These are phyloP conservation scores for Rhinogobius similis DNA, from an alignment of 2,113 vertebrate genomes.

Conservation along the genomic window DNA sequence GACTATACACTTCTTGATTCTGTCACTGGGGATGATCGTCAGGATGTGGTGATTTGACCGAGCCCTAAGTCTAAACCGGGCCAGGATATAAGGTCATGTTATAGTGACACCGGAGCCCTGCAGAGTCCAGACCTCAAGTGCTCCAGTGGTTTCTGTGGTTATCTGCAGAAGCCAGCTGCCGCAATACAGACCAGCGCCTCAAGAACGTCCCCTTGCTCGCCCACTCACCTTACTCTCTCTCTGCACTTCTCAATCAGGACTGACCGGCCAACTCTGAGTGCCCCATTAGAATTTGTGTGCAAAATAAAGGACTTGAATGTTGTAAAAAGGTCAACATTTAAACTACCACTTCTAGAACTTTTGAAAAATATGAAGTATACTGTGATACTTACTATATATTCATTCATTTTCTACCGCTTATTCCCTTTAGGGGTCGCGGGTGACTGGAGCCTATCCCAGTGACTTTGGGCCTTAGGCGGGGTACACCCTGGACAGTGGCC, in stretches of 20 bases:
- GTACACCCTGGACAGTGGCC: too few relatives aligned
- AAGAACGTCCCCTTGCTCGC: constrained; percentile 60
- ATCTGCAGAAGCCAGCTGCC: constrained; percentile 74
- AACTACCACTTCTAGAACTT: not conserved
- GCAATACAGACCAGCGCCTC: constrained; percentile 63
- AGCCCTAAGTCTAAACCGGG: constrained; percentile 63
- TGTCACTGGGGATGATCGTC: constrained; percentile 74
- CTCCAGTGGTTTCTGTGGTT: constrained; percentile 76
- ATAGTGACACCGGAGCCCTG: constrained; percentile 74
- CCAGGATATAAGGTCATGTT: constrained; percentile 77
- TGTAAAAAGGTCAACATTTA: not conserved
- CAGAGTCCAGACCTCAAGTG: constrained; percentile 74
- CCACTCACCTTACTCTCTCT: constrained; percentile 39
- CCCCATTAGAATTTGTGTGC: not conserved
- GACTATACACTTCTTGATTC: constrained; percentile 67
- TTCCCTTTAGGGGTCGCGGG: too few relatives aligned
- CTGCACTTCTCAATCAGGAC: constrained; percentile 30
- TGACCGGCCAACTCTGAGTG: constrained; percentile 30
- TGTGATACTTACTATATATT: too few relatives aligned
- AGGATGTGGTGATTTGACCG: constrained; percentile 69
- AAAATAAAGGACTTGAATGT: not conserved
- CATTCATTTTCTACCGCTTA: too few relatives aligned
- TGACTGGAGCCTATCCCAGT: too few relatives aligned
- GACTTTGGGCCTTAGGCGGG: too few relatives aligned
- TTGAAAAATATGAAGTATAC: too few relatives aligned